Evolutionary conservation across 2,113 vertebrate species (phyloP), one percentile per base, ranked within the genome.

Genomic region (Phoxinus phoxinus): DNA sequence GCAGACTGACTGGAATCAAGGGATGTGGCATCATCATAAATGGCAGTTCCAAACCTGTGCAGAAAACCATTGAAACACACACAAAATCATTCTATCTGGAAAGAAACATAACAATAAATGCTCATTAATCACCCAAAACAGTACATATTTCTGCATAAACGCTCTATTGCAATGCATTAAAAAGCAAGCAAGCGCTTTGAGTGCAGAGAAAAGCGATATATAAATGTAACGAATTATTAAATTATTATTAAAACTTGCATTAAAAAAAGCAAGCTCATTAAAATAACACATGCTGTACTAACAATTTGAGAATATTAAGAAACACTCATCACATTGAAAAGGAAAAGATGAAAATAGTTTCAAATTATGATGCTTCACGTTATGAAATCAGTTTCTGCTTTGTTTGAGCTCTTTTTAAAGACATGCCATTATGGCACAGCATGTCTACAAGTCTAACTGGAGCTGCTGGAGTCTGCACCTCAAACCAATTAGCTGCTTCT

Each of bases 21-120:
- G 98, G 98, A 91, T 99, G 98, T 90, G 98, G 97, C 98, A 99
- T 99, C 98, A 99, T 99, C 98, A 99, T 98, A 91, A 99, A 99
- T 89, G 98, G 98, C 91, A 98, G 96, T 91, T 99, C 98, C 95
- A 99, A 89, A 90, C 98, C 98, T 98, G 87, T 30, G 72, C 74
- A 46, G 21, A 17, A 67, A 32, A 15, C 12, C 19, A 58, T 32
- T 21, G 15, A 58, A 81, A 32, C n/a, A 67, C 23, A 41, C 8
- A 41, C 7, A 19, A 59, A 23, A 41, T 25, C 46, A 75, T 27
- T 30, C 5, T 15, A 51, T 51, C 13, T 51, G 13, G 48, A 51
- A 51, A 17, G 1, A 51, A 51, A 51, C 48, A 51, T 51, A 15
- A 9, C 41, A 41, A 56, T 23, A 23, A 69, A 35, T 69, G 65